phyloP scores from a whole-genome alignment of 2,113 vertebrate species.

The Phrynocephalus versicolor region DNA sequence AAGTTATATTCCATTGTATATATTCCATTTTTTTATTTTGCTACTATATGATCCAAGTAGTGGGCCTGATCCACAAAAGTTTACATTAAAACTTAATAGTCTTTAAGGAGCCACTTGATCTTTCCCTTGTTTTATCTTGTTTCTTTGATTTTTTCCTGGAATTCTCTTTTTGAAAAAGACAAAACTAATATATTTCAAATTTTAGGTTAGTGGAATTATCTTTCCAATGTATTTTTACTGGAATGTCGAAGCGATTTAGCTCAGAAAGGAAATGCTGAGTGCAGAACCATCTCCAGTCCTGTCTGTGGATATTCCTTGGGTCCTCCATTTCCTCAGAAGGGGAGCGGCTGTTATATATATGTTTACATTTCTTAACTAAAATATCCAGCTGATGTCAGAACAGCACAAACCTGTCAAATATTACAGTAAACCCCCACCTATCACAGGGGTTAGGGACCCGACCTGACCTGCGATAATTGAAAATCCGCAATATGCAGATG shows the following conservation, averaged over 20 bases:
- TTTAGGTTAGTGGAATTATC: neutral
- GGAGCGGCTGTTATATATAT: neutral
- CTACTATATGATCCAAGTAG: too few species aligned
- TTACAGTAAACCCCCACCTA: too few species aligned
- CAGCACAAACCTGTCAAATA: neutral
- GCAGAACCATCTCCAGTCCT: neutral
- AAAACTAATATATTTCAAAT: neutral
- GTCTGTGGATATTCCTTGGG: neutral
- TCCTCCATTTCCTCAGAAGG: neutral
- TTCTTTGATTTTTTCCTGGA: too few species aligned
- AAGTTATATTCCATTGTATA: too few species aligned
- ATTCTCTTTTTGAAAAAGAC: neutral
- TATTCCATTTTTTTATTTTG: too few species aligned
- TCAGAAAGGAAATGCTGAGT: neutral
- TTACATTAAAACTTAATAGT: too few species aligned
- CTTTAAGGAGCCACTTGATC: too few species aligned
- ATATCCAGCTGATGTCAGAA: neutral
- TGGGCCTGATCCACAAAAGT: too few species aligned
- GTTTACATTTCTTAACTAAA: neutral
- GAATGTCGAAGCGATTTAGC: neutral
- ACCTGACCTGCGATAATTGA: too few species aligned
- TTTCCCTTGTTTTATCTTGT: too few species aligned
- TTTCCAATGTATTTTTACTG: neutral
- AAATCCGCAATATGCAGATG: too few species aligned
- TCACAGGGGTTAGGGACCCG: too few species aligned